Percentiles rank a stretch among this genome's conserved stretches.
Conservation (phyloP, 2,888 invertebrate species). For the Drosophila imparisetae region DNA sequence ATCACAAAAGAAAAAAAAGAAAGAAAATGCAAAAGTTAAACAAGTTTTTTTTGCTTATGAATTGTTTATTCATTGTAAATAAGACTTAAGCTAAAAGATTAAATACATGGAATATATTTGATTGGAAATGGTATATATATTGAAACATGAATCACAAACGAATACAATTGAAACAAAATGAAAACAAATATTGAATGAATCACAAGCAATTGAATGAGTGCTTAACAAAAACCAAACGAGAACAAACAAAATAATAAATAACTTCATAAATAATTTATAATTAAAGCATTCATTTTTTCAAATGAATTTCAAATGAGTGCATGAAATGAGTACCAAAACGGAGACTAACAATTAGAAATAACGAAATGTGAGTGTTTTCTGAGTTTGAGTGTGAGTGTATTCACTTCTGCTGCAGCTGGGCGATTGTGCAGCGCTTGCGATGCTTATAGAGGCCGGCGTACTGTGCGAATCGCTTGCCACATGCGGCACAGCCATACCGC, state of each 20-base stretch:
- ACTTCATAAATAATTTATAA: not conserved
- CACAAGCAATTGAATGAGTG: not conserved
- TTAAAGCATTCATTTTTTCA: not conserved
- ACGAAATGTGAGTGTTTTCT: not conserved
- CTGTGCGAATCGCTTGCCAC: slow-evolving; percentile 78
- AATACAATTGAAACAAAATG: not conserved
- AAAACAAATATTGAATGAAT: not conserved
- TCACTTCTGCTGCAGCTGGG: slow-evolving; percentile 21
- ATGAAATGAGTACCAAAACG: not conserved
- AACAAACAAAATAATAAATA: not conserved
- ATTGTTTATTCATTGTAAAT: not conserved
- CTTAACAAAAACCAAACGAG: not conserved
- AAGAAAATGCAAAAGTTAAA: not conserved
- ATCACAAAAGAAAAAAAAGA: not conserved
- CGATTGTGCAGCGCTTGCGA: slow-evolving; percentile 58
- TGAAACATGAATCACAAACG: not conserved
- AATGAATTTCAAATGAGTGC: not conserved
- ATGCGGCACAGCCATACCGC: slow-evolving; percentile 74
- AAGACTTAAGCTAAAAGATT: not conserved
- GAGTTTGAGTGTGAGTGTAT: not conserved
- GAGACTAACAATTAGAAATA: not conserved
- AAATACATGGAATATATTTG: not conserved
- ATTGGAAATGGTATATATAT: not conserved
- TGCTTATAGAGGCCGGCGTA: slow-evolving; percentile 83
- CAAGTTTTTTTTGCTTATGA: not conserved